Evolutionary conservation across 2,797 vertebrate species (phyloP).

Genomic region (Onychomys leucogaster): DNA sequence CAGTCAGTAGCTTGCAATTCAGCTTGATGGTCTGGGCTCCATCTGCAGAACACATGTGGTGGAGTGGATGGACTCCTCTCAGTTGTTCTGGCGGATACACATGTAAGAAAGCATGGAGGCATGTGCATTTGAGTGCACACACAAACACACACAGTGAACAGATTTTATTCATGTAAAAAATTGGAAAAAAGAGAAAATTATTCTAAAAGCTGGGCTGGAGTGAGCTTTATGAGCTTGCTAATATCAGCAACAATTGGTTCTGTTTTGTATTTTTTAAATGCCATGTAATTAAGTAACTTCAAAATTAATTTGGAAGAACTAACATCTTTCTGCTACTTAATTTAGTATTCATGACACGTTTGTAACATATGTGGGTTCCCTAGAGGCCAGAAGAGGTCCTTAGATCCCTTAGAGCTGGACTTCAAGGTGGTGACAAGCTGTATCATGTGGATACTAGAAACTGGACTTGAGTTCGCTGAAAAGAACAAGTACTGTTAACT

Average conservation of each 20-base stretch:
- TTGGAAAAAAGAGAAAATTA: background rate
- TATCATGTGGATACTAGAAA: background rate
- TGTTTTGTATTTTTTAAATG: conserved; percentile 26
- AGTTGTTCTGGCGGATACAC: background rate
- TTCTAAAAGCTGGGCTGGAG: background rate
- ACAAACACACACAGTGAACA: background rate
- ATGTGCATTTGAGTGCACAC: background rate
- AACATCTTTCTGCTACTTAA: background rate
- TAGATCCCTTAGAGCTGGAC: background rate
- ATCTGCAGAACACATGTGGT: background rate
- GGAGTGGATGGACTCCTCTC: background rate
- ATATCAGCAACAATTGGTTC: background rate
- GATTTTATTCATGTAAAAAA: background rate
- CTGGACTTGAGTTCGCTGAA: too few relatives aligned
- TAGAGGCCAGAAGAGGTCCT: background rate
- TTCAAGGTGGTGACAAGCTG: background rate
- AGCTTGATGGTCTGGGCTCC: background rate
- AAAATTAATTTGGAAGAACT: conserved; percentile 1
- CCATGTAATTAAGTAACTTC: background rate
- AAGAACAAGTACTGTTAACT: background rate
- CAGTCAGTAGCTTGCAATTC: background rate
- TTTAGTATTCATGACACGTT: background rate
- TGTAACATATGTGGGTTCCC: background rate
- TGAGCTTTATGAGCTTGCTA: background rate
- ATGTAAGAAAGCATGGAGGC: background rate